Conservation (phyloP, 2,888 invertebrate genomes). For the Polylopha cassiicola region DNA sequence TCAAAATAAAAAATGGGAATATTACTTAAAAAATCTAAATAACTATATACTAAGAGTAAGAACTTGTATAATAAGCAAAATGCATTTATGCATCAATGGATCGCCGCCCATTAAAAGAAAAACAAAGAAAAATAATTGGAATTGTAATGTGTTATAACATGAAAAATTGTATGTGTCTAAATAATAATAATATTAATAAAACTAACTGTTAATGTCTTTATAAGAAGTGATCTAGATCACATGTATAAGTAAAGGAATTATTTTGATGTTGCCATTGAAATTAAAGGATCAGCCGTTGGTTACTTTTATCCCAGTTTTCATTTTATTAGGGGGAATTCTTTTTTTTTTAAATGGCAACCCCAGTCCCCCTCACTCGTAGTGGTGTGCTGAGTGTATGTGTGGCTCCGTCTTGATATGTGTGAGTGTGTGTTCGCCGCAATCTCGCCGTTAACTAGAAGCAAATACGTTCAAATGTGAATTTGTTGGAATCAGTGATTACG, state of each 20-base stretch:
- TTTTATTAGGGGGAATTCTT: conserved; percentile 33
- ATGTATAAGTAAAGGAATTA: conserved; percentile 67
- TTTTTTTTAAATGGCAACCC: conserved; percentile 54
- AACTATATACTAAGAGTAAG: conserved; percentile 29
- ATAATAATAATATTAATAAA: too few relatives aligned
- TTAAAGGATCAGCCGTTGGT: conserved; percentile 21
- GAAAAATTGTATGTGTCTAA: conserved; percentile 58
- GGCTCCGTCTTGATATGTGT: conserved; percentile 76
- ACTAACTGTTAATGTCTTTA: conserved; percentile 76
- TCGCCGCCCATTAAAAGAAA: conserved; percentile 42
- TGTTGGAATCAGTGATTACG: conserved; percentile 38
- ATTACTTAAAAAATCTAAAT: conserved; percentile 61
- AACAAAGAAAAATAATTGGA: conserved; percentile 48
- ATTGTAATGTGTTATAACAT: conserved; percentile 56
- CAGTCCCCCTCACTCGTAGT: conserved; percentile 53
- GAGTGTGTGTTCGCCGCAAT: conserved; percentile 65
- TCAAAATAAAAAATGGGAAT: conserved; percentile 64
- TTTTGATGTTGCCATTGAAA: conserved; percentile 55
- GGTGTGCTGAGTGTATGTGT: conserved; percentile 66
- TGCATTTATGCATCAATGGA: conserved; percentile 53
- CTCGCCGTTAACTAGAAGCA: conserved; percentile 74
- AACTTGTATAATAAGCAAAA: conserved; percentile 38
- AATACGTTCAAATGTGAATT: conserved; percentile 64
- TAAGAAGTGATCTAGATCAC: conserved; percentile 71
- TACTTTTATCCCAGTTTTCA: conserved; percentile 21